Evolutionary conservation across 1,140 invertebrate species (phyloP).

Genomic region (silkworm (Bombyx mori)): ASM3026992v2 NC_085112.1:10965001-10965500

Average conservation of each 20-base stretch:
- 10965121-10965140: no score
- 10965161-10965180: no score
- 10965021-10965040: no score
- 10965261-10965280: constrained; percentile 85
- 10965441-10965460: constrained; percentile 84
- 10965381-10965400: constrained; percentile 85
- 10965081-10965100: no score
- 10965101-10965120: no score
- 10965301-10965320: constrained; percentile 83
- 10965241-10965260: constrained; percentile 88
- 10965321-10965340: constrained; percentile 83
- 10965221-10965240: constrained; percentile 36
- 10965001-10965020: no score
- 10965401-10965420: constrained; percentile 88
- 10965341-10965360: constrained; percentile 86
- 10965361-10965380: constrained; percentile 84
- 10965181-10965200: no score
- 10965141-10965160: no score
- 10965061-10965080: no score
- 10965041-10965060: no score
- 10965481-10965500: constrained; percentile 78
- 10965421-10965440: constrained; percentile 86
- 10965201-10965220: no score
- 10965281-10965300: constrained; percentile 88
- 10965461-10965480: constrained; percentile 86